Conservation (phyloP, 2,888 invertebrate genomes). For the Eilema depressum region DNA sequence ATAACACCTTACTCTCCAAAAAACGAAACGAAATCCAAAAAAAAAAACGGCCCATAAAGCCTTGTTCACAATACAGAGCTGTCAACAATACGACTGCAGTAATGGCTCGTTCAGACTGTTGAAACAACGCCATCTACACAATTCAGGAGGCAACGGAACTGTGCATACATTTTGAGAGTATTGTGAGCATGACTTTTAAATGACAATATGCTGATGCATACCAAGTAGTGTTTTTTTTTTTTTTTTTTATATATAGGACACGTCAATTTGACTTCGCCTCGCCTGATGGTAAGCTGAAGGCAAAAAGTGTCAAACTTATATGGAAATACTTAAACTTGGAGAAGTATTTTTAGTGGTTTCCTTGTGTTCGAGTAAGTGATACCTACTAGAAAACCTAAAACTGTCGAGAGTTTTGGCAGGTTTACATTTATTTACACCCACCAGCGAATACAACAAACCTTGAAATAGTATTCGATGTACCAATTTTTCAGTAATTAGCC, state of each 20-base stretch:
- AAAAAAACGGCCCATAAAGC: slow-evolving; percentile 2
- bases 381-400: neutral
- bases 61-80: slow-evolving; percentile 9
- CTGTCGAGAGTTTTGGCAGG: no score
- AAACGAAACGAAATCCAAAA: neutral
- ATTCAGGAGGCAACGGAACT: slow-evolving; percentile 9
- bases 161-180: neutral
- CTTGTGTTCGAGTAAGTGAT: neutral
- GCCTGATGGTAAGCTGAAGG: no score
- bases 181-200: neutral
- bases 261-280: no score
- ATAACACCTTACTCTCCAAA: neutral
- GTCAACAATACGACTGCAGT: slow-evolving; percentile 21
- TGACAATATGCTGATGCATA: slow-evolving; percentile 5
- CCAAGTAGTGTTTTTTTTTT: no score
- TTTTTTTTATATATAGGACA: no score
- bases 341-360: neutral
- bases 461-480: no score
- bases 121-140: slow-evolving; percentile 14
- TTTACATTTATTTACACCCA: neutral
- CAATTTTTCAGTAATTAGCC: no score
- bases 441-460: no score
- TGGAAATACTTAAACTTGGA: neutral
- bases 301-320: neutral
- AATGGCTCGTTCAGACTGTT: slow-evolving; percentile 35